Percentiles rank a stretch among this genome's conserved stretches.
phyloP scores from a whole-genome alignment of 92 coral and sea anemone species.

The Actinostola sp. region DNA sequence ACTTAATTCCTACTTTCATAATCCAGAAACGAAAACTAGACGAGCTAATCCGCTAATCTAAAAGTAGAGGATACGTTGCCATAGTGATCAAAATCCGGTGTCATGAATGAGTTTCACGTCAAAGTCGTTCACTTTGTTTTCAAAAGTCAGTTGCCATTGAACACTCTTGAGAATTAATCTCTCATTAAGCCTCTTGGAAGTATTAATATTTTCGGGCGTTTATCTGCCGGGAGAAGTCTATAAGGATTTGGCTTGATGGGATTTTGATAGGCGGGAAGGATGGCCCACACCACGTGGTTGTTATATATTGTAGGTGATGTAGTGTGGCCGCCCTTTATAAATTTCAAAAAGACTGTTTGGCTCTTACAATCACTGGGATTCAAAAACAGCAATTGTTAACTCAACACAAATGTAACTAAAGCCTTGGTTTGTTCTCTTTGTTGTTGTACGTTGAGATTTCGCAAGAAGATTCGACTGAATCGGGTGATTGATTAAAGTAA shows the following conservation, averaged over 20 bases:
- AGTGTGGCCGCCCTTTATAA: too few species aligned
- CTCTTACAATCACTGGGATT: too few species aligned
- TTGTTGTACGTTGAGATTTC: not conserved
- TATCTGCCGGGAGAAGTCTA: not conserved
- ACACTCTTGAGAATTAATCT: not conserved
- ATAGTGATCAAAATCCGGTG: constrained; percentile 10
- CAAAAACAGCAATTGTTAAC: too few species aligned
- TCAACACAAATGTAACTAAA: too few species aligned
- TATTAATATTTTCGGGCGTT: not conserved
- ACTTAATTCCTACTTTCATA: not conserved
- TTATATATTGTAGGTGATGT: too few species aligned
- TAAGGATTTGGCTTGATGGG: not conserved
- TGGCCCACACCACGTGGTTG: too few species aligned
- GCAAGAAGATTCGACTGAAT: too few species aligned
- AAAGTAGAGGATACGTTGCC: not conserved
- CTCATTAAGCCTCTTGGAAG: constrained; percentile 1
- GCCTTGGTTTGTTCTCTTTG: too few species aligned
- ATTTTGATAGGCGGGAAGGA: not conserved
- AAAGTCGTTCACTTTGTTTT: not conserved
- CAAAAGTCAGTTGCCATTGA: not conserved
- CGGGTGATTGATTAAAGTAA: too few species aligned
- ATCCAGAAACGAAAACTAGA: not conserved
- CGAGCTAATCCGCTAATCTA: not conserved
- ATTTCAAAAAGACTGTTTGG: too few species aligned
- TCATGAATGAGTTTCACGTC: constrained; percentile 7